phyloP scores from a whole-genome alignment of 2,113 vertebrate genomes.

The Talpa occidentalis region DNA sequence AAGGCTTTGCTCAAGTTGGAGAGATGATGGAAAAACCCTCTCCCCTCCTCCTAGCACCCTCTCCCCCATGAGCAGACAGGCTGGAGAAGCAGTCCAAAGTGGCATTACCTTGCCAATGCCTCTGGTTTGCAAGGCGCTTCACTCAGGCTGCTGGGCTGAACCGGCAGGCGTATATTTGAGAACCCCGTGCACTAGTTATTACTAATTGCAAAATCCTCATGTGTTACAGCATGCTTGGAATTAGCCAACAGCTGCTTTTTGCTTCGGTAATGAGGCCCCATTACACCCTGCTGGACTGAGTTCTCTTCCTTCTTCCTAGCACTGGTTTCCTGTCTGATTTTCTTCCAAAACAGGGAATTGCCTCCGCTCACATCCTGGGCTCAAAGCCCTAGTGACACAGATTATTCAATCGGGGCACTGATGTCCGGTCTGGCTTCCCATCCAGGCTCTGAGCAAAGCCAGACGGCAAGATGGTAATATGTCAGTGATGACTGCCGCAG shows the following conservation, averaged over 20 bases:
- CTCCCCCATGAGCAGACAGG: not conserved
- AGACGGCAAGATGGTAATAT: not conserved
- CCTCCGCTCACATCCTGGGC: conserved; percentile 73
- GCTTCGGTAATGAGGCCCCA: conserved; percentile 75
- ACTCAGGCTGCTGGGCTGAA: not conserved
- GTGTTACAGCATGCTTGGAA: conserved; percentile 80
- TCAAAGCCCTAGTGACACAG: conserved; percentile 80
- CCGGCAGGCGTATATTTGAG: conserved; percentile 37
- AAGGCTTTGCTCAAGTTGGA: not conserved
- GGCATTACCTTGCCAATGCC: conserved; percentile 1
- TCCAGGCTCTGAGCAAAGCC: conserved; percentile 39
- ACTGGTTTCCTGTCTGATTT: conserved; percentile 79
- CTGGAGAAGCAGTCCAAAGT: conserved; percentile 31
- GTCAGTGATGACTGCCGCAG: not conserved
- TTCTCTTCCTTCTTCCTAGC: conserved; percentile 75
- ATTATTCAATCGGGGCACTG: conserved; percentile 66
- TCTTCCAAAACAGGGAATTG: conserved; percentile 78
- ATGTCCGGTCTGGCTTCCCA: conserved; percentile 67
- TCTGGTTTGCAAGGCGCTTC: conserved; percentile 35
- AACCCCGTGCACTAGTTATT: conserved; percentile 57
- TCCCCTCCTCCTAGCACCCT: rapidly evolving
- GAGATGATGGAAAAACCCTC: not conserved
- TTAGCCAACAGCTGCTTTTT: conserved; percentile 79
- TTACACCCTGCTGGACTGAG: conserved; percentile 68
- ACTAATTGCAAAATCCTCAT: conserved; percentile 79